Conservation (phyloP, 2,888 invertebrate species). For the Ceramica pisi region DNA sequence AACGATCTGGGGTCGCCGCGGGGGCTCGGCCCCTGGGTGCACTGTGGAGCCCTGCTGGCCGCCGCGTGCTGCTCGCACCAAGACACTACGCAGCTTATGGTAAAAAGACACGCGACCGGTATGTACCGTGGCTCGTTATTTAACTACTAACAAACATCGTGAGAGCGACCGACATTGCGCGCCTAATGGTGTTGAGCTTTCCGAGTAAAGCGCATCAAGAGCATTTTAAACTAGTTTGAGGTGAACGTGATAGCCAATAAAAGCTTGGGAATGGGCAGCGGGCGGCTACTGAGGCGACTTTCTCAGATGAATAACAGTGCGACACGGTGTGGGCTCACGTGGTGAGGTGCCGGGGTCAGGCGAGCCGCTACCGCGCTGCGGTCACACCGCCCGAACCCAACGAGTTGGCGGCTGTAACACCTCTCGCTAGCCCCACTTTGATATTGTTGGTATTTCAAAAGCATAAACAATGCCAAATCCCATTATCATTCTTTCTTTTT, state of each 20-base stretch:
- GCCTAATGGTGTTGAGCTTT: conserved; percentile 78
- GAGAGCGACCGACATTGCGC: conserved; percentile 80
- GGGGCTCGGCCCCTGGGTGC: conserved; percentile 84
- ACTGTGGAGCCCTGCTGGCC: conserved; percentile 74
- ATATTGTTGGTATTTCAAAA: conserved; percentile 4
- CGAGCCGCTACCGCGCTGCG: conserved; percentile 40
- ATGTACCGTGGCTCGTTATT: conserved; percentile 75
- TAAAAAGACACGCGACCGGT: conserved; percentile 85
- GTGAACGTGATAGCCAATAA: conserved; percentile 88
- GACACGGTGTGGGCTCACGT: conserved; percentile 77
- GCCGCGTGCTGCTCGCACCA: conserved; percentile 77
- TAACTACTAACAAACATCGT: conserved; percentile 79
- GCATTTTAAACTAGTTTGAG: conserved; percentile 88
- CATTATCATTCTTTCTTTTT: conserved; percentile 21
- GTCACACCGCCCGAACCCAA: conserved; percentile 13
- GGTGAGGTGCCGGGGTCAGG: conserved; percentile 79
- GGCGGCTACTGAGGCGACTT: conserved; percentile 84
- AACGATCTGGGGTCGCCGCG: conserved; percentile 72
- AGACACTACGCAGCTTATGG: conserved; percentile 81
- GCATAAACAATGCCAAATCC: conserved; percentile 20
- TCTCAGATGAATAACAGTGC: conserved; percentile 82
- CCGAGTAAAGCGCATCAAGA: conserved; percentile 84
- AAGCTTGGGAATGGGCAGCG: conserved; percentile 84
- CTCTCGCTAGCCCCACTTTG: conserved; percentile 23
- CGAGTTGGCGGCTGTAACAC: conserved; percentile 13